Percentiles rank a stretch among this genome's conserved stretches.
Evolutionary conservation across 2,113 vertebrate species (phyloP).

Genomic region (Dicerorhinus sumatrensis): DNA sequence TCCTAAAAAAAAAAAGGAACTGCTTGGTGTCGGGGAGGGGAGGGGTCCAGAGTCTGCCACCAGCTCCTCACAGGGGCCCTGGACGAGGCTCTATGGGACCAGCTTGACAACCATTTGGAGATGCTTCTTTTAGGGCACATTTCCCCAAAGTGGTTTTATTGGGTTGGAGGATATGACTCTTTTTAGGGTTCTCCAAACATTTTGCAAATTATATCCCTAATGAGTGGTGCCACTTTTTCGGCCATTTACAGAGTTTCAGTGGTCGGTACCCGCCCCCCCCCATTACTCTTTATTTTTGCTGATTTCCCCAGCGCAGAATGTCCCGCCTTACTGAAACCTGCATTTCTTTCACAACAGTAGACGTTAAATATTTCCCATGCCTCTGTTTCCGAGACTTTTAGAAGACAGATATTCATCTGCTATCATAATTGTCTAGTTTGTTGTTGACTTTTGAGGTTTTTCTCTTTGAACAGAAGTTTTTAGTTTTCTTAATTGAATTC

Average conservation of each 20-base stretch:
- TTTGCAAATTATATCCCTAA: neutral
- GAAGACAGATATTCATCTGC: neutral
- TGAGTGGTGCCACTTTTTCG: neutral
- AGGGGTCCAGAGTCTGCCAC: accelerated
- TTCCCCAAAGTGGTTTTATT: no score
- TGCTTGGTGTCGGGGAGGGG: no score
- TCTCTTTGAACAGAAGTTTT: neutral
- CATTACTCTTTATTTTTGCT: neutral
- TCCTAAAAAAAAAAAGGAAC: no score
- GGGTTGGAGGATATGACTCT: neutral
- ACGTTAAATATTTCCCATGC: neutral
- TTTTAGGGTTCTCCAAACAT: neutral
- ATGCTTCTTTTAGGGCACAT: neutral
- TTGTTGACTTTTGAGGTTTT: neutral
- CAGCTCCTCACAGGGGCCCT: neutral
- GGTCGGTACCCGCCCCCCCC: accelerated
- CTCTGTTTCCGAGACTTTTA: neutral
- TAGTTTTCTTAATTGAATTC: neutral
- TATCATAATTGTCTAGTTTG: neutral
- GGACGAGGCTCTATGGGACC: neutral
- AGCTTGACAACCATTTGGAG: neutral
- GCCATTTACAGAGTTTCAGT: no score
- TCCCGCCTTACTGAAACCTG: neutral
- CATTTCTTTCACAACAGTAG: neutral
- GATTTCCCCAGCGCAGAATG: neutral